A percentile compares a stretch with the other conserved stretches of the same genome.
Conservation (phyloP, 2,113 vertebrate species). For the Ciconia boyciana region DNA sequence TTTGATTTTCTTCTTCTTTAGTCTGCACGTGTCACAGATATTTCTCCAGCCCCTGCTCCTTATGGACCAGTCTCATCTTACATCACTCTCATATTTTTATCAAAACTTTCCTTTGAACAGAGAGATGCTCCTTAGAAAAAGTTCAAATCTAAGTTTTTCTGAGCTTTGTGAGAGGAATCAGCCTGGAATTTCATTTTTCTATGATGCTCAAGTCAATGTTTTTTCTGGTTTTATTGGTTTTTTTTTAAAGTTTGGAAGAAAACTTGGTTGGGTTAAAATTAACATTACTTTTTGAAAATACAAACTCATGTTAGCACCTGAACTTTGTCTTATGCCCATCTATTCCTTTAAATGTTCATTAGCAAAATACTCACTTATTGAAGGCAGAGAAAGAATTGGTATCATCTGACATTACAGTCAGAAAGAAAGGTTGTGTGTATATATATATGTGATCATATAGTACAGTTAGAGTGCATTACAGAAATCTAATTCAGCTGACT, state of each 20-base stretch:
- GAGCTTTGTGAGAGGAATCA: neutral
- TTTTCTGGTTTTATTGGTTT: neutral
- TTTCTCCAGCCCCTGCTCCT: neutral
- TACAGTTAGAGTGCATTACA: neutral
- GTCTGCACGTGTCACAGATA: neutral
- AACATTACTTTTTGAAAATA: neutral
- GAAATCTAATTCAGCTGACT: neutral
- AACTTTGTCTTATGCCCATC: neutral
- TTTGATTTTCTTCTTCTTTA: slow-evolving; percentile 11
- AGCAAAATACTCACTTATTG: neutral
- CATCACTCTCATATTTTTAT: neutral
- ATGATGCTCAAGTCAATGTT: neutral
- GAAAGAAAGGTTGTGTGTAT: neutral
- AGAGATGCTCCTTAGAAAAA: neutral
- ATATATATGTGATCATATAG: neutral
- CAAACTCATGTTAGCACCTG: neutral
- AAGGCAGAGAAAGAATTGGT: neutral
- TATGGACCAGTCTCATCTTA: neutral
- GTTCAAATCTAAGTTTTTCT: neutral
- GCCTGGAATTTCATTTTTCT: neutral
- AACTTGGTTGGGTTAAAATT: neutral
- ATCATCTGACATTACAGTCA: neutral
- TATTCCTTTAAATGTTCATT: neutral
- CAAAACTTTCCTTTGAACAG: slow-evolving; percentile 2
- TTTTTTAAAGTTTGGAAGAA: neutral